Base-by-base conservation (phyloP, 2,888 invertebrate species). In the Hemicrepidius hirtus region DNA sequence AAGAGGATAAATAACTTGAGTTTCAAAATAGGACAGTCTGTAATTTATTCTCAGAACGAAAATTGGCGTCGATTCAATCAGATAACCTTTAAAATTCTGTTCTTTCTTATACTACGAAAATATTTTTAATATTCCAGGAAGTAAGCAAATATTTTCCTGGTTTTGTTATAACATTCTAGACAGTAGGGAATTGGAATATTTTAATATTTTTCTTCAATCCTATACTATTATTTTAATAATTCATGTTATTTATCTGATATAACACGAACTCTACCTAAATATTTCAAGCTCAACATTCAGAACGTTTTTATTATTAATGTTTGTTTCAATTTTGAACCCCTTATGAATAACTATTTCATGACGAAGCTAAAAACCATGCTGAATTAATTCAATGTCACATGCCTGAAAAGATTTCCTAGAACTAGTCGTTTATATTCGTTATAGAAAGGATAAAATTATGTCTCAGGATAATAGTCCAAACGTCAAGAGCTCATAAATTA, bases 361-460 rank as follows among this genome's bases (percentile, higher is more conserved):
- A 44, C 18, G 44, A 18, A 44, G 44, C 44, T n/a, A 18, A 16
- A 44, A 44, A 13, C 44, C 10, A 10, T 44, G 16, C 18, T 16
- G 44, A 44, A 44, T 44, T 44, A 44, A 44, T 44, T 44, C 44
- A 44, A 44, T 44, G 44, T 44, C 44, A 44, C 18, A 44, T 44
- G 13, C 18, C 18, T 18, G 6, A 16, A 44, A 44, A 44, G 44
- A 44, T 44, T 44, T 44, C 44, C 18, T 13, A 18, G 44, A 44
- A 44, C 16, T 44, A 16, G 16, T 44, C 44, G 6, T 44, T 44
- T 18, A 44, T 16, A 44, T 44, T 44, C 44, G 6, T 18, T 16
- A 44, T 13, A 9, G 44, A 10, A 18, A 44, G 44, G 44, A 44
- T 44, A 44, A 44, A 44, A 18, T 44, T 44, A 9, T 44, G 16